Conservation (phyloP, 1,140 invertebrate species). For the Anastrepha obliqua region DNA sequence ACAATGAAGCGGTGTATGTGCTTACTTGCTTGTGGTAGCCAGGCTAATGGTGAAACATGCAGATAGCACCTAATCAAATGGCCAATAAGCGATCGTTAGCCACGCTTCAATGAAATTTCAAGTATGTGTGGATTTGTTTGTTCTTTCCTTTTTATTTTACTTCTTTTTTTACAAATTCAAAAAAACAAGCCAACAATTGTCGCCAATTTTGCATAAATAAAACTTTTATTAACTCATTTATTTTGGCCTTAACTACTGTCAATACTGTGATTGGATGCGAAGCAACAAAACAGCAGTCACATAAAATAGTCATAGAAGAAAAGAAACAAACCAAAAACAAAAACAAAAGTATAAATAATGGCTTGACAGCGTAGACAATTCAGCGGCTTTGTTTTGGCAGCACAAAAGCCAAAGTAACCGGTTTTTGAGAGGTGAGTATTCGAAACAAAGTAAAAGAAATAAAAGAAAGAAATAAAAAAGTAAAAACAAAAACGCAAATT, state of each 20-base stretch:
- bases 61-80: no score
- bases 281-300: background rate
- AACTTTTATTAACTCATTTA: slow-evolving; percentile 53
- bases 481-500: background rate
- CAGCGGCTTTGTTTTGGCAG: background rate
- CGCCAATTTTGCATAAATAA: slow-evolving; percentile 21
- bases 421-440: background rate
- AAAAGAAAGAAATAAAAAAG: background rate
- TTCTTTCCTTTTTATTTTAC: background rate
- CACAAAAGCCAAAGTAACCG: slow-evolving; percentile 21
- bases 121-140: no score
- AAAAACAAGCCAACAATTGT: background rate
- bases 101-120: background rate
- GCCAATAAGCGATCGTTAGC: background rate
- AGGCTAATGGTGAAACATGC: background rate
- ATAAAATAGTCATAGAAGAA: background rate
- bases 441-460: background rate
- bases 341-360: background rate
- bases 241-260: slow-evolving; percentile 33
- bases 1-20: slow-evolving; percentile 4
- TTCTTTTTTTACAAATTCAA: background rate
- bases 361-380: background rate
- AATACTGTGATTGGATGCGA: slow-evolving; percentile 25
- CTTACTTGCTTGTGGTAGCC: background rate
- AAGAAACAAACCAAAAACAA: background rate